phyloP scores from a whole-genome alignment of 2,797 vertebrate genomes.

The Pteropus rufus region DNA sequence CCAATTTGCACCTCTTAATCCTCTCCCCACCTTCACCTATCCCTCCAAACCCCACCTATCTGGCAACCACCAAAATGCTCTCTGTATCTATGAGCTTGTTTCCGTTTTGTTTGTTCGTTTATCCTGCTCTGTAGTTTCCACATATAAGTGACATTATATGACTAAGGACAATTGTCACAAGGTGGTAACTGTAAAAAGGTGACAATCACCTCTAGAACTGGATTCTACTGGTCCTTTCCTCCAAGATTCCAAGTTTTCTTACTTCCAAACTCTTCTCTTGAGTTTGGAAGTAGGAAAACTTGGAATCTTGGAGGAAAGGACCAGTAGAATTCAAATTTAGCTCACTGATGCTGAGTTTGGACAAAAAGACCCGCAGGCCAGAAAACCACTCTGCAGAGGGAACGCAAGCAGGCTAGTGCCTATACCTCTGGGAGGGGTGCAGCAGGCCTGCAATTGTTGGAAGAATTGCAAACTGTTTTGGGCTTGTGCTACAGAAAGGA shows the following conservation, averaged over 20 bases:
- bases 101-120: no score
- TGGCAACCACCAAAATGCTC: no score
- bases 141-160: no score
- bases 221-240: no score
- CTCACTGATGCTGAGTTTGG: background rate
- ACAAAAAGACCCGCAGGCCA: background rate
- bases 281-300: background rate
- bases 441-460: background rate
- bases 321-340: background rate
- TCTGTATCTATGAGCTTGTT: no score
- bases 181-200: background rate
- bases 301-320: background rate
- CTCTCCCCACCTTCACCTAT: no score
- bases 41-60: no score
- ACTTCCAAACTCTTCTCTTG: background rate
- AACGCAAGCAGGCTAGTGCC: fast-evolving
- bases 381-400: background rate
- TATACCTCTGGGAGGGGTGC: background rate
- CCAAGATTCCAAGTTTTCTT: no score
- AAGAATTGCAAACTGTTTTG: background rate
- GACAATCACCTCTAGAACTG: background rate
- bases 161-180: background rate
- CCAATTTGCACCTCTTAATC: no score
- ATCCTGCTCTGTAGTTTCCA: no score
- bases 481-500: background rate